These are phyloP conservation scores for Todiramphus saurophagus DNA, from an alignment of 2,113 vertebrate species.

Conservation along the genomic window DNA sequence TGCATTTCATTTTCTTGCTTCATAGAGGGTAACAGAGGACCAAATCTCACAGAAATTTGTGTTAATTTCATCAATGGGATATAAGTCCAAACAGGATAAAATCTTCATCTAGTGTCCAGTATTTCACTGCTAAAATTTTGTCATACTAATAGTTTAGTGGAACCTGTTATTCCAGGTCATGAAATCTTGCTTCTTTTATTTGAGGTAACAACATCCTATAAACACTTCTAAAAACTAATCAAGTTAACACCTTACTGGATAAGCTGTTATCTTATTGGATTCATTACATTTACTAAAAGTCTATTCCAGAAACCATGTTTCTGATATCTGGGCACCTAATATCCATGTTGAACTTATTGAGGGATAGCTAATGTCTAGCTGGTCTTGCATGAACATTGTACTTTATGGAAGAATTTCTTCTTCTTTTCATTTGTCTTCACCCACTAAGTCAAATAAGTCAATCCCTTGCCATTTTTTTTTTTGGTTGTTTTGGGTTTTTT, in stretches of 20 bases:
- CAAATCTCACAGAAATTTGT: not conserved
- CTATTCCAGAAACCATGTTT: not conserved
- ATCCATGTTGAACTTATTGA: rapidly evolving
- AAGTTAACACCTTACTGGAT: not conserved
- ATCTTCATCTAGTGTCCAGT: not conserved
- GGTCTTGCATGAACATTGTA: not conserved
- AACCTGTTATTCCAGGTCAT: not conserved
- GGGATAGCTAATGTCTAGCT: not conserved
- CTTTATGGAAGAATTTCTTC: not conserved
- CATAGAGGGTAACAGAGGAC: not conserved
- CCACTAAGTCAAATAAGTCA: not conserved
- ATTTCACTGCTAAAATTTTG: not conserved
- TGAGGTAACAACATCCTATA: not conserved
- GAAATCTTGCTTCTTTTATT: not conserved
- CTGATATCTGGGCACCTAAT: not conserved
- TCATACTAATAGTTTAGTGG: not conserved
- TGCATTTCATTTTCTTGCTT: not conserved
- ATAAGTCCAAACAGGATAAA: not conserved
- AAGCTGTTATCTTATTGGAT: not conserved
- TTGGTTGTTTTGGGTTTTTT: not conserved
- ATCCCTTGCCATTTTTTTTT: not conserved
- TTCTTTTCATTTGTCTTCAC: not conserved
- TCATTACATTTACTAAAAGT: not conserved
- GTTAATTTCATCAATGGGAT: not conserved
- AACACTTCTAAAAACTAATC: not conserved